Percentiles rank a stretch among this genome's conserved stretches.
Conservation (phyloP, 2,113 vertebrate species). For the Solea solea region DNA sequence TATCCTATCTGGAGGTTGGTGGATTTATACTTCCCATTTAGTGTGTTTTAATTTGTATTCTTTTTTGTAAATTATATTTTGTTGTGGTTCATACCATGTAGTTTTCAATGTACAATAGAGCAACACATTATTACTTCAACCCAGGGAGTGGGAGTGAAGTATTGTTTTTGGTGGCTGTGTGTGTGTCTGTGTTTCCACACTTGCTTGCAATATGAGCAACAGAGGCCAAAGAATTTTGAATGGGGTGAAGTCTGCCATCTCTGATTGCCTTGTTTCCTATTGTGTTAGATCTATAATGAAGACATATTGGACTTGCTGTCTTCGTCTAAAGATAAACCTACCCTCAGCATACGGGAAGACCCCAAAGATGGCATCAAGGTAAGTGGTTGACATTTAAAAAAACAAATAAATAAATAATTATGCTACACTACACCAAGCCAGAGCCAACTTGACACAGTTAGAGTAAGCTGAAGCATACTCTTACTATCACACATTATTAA, state of each 20-base stretch:
- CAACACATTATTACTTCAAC: too few species aligned
- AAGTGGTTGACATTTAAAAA: constrained; percentile 5
- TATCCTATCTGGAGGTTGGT: constrained; percentile 94
- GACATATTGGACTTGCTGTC: constrained; percentile 93
- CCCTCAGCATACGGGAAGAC: constrained; percentile 92
- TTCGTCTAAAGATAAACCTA: constrained; percentile 84
- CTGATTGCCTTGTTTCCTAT: neutral
- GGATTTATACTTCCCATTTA: neutral
- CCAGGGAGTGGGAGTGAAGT: neutral
- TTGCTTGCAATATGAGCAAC: too few species aligned
- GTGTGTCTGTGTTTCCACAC: too few species aligned
- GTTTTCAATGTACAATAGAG: neutral
- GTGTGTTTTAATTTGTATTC: too few species aligned
- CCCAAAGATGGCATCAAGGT: constrained; percentile 98
- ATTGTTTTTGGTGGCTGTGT: too few species aligned
- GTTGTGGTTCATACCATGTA: neutral
- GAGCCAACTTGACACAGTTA: too few species aligned
- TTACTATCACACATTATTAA: too few species aligned
- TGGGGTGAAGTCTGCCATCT: too few species aligned
- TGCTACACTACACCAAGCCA: too few species aligned
- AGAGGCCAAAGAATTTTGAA: too few species aligned
- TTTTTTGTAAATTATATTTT: neutral
- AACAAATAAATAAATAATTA: neutral
- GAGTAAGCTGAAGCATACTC: too few species aligned
- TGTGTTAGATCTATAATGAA: constrained; percentile 93